Base-by-base conservation (phyloP, 2,113 vertebrate species). In the Hemiscyllium ocellatum region DNA sequence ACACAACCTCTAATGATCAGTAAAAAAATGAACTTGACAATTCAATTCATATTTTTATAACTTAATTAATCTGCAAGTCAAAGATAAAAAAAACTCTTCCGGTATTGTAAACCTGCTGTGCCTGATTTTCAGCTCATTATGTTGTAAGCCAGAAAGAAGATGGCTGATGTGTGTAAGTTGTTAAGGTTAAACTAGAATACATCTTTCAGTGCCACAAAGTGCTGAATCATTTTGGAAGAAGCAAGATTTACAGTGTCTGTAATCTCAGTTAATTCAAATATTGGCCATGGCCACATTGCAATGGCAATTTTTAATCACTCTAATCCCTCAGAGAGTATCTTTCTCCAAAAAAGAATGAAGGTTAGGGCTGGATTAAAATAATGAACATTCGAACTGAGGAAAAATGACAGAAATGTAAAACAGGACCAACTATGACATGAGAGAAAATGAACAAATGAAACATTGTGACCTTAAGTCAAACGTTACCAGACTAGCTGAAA, bases 391-490 rank as follows among this genome's bases (percentile, higher is more conserved):
- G 24, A 68, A 95, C 24, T 13, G 52, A 61, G 33, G 52, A 61
- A 97, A 97, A 97, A 97, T 97, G 97, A 97, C 97, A 98, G 97
- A 98, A 98, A 97, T 97, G 96, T 97, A 97, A 97, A 98, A 97
- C 97, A 98, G 97, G 98, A 97, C 97, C 97, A 97, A 97, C 97
- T 97, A 96, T 96, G 96, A 97, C 97, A 97, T 97, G 97, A 98
- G 98, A 97, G 97, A 98, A 98, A 98, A 98, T 97, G 97, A 97
- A 97, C 97, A 97, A 97, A 97, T 97, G 97, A 96, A 97, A 98
- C 97, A 96, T 97, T 83, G 47, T 96, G 97, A 96, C 96, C 97
- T 97, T 96, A 97, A 96, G 97, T 97, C 97, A 97, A 98, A 96
- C 97, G 97, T 97, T 97, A 97, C 97, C 97, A 96, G 90, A 96